Evolutionary conservation across 2,113 vertebrate species (phyloP).

Genomic region (Lichenostomus cassidix): DNA sequence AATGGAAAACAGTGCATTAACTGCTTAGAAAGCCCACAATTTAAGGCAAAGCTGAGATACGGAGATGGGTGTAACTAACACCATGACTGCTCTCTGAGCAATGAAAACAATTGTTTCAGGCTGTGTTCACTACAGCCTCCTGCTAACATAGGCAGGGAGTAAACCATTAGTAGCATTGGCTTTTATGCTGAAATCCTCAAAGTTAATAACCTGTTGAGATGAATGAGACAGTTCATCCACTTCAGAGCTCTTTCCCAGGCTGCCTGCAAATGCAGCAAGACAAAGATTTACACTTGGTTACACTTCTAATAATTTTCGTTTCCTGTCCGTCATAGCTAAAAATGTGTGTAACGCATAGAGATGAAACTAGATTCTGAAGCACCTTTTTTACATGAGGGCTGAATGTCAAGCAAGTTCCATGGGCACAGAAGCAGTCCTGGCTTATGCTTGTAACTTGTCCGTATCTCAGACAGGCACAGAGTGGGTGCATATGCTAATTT

Average conservation of each 20-base stretch:
- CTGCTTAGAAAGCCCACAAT: not conserved
- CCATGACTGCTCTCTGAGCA: not conserved
- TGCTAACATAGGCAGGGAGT: not conserved
- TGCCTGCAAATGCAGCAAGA: not conserved
- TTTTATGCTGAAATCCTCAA: not conserved
- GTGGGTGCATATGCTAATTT: accelerated
- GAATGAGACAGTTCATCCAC: not conserved
- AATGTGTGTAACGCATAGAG: not conserved
- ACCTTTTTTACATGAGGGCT: not conserved
- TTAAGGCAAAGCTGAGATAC: not conserved
- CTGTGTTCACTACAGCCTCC: not conserved
- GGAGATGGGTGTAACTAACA: not conserved
- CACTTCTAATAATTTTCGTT: not conserved
- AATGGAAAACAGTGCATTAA: not conserved
- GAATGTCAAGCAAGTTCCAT: not conserved
- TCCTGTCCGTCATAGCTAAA: not conserved
- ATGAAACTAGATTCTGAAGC: not conserved
- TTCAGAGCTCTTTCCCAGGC: not conserved
- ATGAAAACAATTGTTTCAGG: not conserved
- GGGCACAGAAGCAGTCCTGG: not conserved
- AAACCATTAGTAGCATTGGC: not conserved
- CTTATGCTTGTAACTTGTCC: not conserved
- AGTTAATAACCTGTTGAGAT: not conserved
- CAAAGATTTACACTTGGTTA: not conserved
- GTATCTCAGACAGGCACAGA: not conserved